Conservation (phyloP, 2,888 invertebrate species). For the Noctuana brunneofusca region DNA sequence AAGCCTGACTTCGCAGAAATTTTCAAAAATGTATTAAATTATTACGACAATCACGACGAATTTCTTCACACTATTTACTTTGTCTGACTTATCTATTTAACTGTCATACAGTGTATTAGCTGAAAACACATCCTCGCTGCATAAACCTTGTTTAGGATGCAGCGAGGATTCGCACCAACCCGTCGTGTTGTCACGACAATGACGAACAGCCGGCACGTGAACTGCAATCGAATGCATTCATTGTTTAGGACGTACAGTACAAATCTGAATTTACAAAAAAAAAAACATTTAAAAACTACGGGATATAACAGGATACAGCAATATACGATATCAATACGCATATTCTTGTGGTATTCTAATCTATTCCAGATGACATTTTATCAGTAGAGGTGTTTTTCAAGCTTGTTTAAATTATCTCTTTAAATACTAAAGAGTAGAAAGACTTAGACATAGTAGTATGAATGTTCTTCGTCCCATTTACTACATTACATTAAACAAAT, state of each 20-base stretch:
- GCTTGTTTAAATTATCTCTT: too few species aligned
- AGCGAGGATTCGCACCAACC: constrained; percentile 27
- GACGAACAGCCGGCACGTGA: constrained; percentile 38
- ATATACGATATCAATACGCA: too few species aligned
- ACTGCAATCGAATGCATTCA: constrained; percentile 37
- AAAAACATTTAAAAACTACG: background rate
- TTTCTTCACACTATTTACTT: background rate
- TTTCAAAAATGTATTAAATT: too few species aligned
- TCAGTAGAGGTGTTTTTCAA: too few species aligned
- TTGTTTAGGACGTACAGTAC: constrained; percentile 17
- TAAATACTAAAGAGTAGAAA: too few species aligned
- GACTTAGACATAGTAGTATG: background rate
- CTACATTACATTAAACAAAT: constrained; percentile 18
- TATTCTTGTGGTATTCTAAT: too few species aligned
- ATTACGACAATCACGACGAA: too few species aligned
- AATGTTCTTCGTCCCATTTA: constrained; percentile 2
- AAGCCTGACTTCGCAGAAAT: too few species aligned
- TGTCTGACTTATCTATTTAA: too few species aligned
- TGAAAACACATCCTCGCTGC: constrained; percentile 19
- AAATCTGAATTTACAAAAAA: background rate
- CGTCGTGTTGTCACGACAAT: constrained; percentile 25
- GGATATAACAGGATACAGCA: too few species aligned
- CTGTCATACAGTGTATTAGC: constrained; percentile 29
- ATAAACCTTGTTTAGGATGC: constrained; percentile 40
- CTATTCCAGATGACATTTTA: too few species aligned